Conservation (phyloP, 2,113 vertebrate species). For the Galemys pyrenaicus region DNA sequence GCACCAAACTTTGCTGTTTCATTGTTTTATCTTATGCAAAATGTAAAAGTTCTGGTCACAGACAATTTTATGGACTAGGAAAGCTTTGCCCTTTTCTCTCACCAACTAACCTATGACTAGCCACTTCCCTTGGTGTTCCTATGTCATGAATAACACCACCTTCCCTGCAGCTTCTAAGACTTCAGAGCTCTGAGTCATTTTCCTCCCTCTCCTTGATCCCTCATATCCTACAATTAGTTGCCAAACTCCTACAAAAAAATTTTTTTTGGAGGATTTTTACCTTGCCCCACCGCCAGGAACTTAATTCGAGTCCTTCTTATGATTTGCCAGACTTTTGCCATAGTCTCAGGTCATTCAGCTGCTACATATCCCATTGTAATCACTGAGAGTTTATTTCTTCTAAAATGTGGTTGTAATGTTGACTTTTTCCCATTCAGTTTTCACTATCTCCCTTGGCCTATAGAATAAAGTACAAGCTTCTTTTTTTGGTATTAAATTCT, state of each 20-base stretch:
- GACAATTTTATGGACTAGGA: neutral
- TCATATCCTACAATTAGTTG: conserved; percentile 1
- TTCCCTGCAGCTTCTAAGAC: neutral
- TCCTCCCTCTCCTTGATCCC: neutral
- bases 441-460: neutral
- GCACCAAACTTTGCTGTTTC: neutral
- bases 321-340: conserved; percentile 2
- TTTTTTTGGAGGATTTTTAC: neutral
- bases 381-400: neutral
- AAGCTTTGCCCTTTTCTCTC: neutral
- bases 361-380: neutral
- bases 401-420: neutral
- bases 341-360: neutral
- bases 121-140: neutral
- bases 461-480: neutral
- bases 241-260: conserved; percentile 41
- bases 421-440: neutral
- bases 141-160: neutral
- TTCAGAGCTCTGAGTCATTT: conserved; percentile 34
- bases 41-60: neutral
- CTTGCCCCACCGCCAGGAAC: neutral
- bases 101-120: neutral
- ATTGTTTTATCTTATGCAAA: neutral
- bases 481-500: conserved; percentile 25
- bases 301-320: neutral